Evolutionary conservation across 2,888 invertebrate genomes (phyloP).

Genomic region (Clostera curtula): DNA sequence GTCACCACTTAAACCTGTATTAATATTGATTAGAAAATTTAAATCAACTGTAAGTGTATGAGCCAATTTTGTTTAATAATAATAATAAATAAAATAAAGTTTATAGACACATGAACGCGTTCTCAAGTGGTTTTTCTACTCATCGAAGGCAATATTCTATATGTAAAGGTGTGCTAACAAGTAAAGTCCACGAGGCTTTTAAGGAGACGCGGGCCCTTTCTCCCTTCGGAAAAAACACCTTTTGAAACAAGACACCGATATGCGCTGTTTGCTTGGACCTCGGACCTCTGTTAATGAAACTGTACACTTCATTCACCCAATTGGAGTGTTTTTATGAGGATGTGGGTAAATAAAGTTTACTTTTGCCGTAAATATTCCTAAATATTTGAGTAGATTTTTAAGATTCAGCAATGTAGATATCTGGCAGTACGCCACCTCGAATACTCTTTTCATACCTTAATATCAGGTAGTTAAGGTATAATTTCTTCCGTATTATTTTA

Average conservation of each 20-base stretch:
- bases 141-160: slow-evolving; percentile 41
- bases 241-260: slow-evolving; percentile 64
- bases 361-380: too few relatives aligned
- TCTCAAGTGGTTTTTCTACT: slow-evolving; percentile 29
- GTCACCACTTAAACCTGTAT: too few relatives aligned
- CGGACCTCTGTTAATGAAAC: slow-evolving; percentile 56
- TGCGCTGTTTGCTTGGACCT: slow-evolving; percentile 48
- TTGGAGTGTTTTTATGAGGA: slow-evolving; percentile 35
- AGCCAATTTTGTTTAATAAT: too few relatives aligned
- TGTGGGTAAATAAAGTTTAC: slow-evolving; percentile 25
- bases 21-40: too few relatives aligned
- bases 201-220: slow-evolving; percentile 64
- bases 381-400: too few relatives aligned
- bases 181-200: slow-evolving; percentile 62
- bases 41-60: too few relatives aligned
- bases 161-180: slow-evolving; percentile 52
- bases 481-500: too few relatives aligned
- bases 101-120: slow-evolving; percentile 12
- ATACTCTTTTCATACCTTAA: too few relatives aligned
- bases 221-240: slow-evolving; percentile 49
- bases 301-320: slow-evolving; percentile 60
- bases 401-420: too few relatives aligned
- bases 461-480: too few relatives aligned
- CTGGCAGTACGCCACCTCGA: too few relatives aligned
- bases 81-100: slow-evolving; percentile 8